Evolutionary conservation across 1,140 invertebrate genomes (phyloP).

Genomic region (Aphidius gifuensis): DNA sequence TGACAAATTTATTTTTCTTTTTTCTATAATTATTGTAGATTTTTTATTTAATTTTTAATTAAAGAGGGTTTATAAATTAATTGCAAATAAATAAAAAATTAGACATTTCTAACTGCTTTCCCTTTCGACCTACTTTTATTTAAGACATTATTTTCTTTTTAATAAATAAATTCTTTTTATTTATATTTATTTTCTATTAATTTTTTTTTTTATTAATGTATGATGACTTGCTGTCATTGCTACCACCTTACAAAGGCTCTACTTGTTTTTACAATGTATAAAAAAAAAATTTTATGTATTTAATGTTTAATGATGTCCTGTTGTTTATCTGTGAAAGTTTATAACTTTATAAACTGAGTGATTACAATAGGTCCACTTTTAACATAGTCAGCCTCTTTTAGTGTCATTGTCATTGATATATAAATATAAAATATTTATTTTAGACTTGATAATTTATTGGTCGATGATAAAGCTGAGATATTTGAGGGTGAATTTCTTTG

Average conservation of each 20-base stretch:
- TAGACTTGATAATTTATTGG: too few species aligned
- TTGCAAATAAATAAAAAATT: constrained; percentile 1
- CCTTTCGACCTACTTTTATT: constrained; percentile 29
- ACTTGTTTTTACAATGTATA: background rate
- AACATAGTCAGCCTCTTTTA: too few species aligned
- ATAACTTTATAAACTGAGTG: too few species aligned
- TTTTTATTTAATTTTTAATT: background rate
- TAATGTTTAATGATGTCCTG: too few species aligned
- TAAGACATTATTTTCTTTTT: background rate
- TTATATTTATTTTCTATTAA: background rate
- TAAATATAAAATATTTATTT: too few species aligned
- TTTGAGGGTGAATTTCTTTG: too few species aligned
- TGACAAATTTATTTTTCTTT: background rate
- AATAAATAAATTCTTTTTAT: background rate
- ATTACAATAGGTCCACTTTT: too few species aligned
- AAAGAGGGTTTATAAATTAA: background rate
- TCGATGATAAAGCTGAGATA: too few species aligned
- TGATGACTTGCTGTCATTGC: constrained; percentile 7
- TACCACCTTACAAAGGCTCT: background rate
- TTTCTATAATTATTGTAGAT: background rate
- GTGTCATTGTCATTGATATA: too few species aligned
- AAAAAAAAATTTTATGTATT: background rate
- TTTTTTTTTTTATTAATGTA: constrained; percentile 1
- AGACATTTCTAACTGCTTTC: constrained; percentile 24
- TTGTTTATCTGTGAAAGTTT: too few species aligned